A percentile compares a stretch with the other conserved stretches of the same genome.
Evolutionary conservation across 2,888 invertebrate genomes (phyloP).

Genomic region (Cephalotes varians): DNA sequence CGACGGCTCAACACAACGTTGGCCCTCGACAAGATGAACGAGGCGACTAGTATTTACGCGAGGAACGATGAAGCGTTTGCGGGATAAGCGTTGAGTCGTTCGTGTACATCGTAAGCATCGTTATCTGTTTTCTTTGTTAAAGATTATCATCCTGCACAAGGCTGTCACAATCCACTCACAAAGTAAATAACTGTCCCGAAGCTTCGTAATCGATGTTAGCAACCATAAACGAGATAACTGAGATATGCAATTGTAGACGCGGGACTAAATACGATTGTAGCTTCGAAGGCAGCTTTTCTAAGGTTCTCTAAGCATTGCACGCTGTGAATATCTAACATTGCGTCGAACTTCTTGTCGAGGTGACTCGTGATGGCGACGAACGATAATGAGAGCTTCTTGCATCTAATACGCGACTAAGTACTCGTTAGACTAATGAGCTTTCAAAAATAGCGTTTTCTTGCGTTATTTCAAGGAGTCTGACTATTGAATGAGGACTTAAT

Average conservation of each 20-base stretch:
- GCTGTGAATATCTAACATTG: not conserved
- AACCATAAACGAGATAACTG: conserved; percentile 11
- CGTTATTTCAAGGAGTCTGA: not conserved
- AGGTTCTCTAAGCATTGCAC: not conserved
- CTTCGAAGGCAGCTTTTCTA: not conserved
- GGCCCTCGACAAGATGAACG: conserved; percentile 41
- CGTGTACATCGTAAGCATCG: conserved; percentile 34
- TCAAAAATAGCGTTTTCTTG: conserved; percentile 46
- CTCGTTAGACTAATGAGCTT: conserved; percentile 59
- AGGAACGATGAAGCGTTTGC: conserved; percentile 64
- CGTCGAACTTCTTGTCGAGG: conserved; percentile 2
- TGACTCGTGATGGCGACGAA: not conserved
- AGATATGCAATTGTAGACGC: not conserved
- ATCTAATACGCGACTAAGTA: conserved; percentile 23
- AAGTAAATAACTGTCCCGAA: conserved; percentile 24
- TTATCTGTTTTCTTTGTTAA: conserved; percentile 45
- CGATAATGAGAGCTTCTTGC: conserved; percentile 47
- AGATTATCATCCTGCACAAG: conserved; percentile 15
- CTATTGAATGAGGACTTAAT: conserved; percentile 49
- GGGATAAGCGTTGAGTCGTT: conserved; percentile 33
- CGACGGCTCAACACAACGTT: conserved; percentile 16
- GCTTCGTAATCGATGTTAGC: conserved; percentile 18
- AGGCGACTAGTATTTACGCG: conserved; percentile 55
- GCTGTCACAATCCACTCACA: conserved; percentile 1
- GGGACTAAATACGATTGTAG: not conserved